Conservation (phyloP, 2,113 vertebrate species). For the Amblyornis subalaris region DNA sequence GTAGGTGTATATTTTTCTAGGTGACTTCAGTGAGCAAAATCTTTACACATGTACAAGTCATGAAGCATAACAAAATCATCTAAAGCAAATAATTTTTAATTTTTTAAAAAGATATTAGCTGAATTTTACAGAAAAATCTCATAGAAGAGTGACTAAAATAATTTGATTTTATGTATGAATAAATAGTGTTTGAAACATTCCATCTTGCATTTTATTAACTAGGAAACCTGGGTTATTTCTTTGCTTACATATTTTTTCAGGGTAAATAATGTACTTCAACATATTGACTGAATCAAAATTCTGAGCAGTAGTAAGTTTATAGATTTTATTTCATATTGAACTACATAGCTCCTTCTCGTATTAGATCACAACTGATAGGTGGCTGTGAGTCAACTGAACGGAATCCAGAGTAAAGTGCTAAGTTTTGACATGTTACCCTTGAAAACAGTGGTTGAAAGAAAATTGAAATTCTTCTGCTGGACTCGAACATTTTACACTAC, state of each 20-base stretch:
- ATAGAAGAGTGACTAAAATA: neutral
- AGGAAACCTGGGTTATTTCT: neutral
- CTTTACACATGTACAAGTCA: neutral
- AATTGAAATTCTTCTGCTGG: slow-evolving; percentile 51
- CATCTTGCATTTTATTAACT: neutral
- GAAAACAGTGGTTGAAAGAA: slow-evolving; percentile 48
- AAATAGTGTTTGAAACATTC: neutral
- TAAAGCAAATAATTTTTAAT: neutral
- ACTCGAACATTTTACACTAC: slow-evolving; percentile 16
- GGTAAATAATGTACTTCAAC: slow-evolving; percentile 12
- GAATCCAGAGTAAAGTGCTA: slow-evolving; percentile 30
- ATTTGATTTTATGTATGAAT: neutral
- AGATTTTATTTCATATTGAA: slow-evolving; percentile 54
- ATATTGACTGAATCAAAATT: neutral
- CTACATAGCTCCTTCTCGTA: slow-evolving; percentile 20
- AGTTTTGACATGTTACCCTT: slow-evolving; percentile 34
- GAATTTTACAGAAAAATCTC: neutral
- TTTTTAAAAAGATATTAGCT: neutral
- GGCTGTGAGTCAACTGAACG: slow-evolving; percentile 6
- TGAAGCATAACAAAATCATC: neutral
- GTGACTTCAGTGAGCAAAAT: neutral
- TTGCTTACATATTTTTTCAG: neutral
- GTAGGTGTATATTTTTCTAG: neutral
- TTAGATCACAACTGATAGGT: slow-evolving; percentile 29
- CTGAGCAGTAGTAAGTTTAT: neutral